Percentiles rank a stretch among this genome's conserved stretches.
phyloP scores from a whole-genome alignment of 1,140 invertebrate species.

The Muscidifurax raptorellus region DNA sequence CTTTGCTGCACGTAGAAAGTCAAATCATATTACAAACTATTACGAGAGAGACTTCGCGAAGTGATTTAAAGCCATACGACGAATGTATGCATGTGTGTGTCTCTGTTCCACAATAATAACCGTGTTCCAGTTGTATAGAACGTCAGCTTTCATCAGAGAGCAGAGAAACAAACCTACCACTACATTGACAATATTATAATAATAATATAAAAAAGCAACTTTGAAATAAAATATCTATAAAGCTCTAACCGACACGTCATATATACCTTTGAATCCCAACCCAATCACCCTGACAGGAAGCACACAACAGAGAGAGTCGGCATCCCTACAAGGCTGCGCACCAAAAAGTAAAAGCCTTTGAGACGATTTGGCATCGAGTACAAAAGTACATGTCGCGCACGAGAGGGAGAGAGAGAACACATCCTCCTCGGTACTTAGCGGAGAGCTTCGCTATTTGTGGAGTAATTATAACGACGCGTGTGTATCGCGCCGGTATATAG shows the following conservation, averaged over 20 bases:
- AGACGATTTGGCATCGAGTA: slow-evolving; percentile 6
- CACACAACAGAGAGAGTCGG: background rate
- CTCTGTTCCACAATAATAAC: background rate
- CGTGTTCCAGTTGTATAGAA: background rate
- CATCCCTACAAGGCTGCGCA: background rate
- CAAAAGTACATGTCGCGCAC: too few species aligned
- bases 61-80: background rate
- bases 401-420: too few species aligned
- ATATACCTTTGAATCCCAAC: too few species aligned
- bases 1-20: background rate
- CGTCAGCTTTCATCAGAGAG: background rate
- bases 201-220: background rate
- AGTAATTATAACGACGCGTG: slow-evolving; percentile 42
- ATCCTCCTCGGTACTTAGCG: background rate
- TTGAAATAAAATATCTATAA: too few species aligned
- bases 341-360: slow-evolving; percentile 36
- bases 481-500: background rate
- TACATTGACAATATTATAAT: too few species aligned
- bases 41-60: background rate
- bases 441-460: slow-evolving; percentile 38
- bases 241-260: too few species aligned
- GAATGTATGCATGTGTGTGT: background rate
- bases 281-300: too few species aligned
- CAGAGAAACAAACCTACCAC: too few species aligned
- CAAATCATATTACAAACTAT: slow-evolving; percentile 2